Evolutionary conservation across 1,140 invertebrate species (phyloP).

Genomic region (Anthonomus grandis): DNA sequence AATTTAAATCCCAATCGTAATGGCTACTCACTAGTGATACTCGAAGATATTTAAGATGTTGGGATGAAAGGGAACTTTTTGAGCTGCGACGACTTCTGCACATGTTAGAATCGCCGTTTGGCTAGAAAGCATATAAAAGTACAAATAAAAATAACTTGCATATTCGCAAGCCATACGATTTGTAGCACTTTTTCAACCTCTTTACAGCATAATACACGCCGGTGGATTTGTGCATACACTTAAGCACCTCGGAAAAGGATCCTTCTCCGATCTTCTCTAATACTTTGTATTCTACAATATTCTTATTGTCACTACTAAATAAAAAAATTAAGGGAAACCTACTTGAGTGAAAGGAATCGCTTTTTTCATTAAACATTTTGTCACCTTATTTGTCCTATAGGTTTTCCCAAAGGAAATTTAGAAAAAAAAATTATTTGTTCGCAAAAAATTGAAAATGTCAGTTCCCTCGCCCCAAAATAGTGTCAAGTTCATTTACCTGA

Average conservation of each 20-base stretch:
- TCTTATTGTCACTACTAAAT: not conserved
- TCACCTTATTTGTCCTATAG: too few relatives aligned
- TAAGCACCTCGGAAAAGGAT: conserved; percentile 67
- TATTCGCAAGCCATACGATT: conserved; percentile 31
- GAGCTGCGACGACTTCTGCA: conserved; percentile 60
- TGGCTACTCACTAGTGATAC: conserved; percentile 61
- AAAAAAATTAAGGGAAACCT: not conserved
- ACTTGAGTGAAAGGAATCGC: conserved; percentile 13
- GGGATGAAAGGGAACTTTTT: conserved; percentile 56
- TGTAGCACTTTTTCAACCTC: conserved; percentile 61
- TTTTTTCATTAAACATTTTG: conserved; percentile 5
- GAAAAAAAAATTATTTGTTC: too few relatives aligned
- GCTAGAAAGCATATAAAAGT: conserved; percentile 44
- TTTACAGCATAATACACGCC: conserved; percentile 60
- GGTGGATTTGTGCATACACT: conserved; percentile 59
- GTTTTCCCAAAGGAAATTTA: too few relatives aligned
- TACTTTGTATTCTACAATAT: conserved; percentile 54
- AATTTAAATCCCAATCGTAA: conserved; percentile 31
- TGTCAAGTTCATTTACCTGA: too few relatives aligned
- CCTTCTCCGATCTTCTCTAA: conserved; percentile 63
- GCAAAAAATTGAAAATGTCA: too few relatives aligned
- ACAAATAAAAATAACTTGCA: not conserved
- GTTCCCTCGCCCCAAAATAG: too few relatives aligned
- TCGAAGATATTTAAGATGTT: conserved; percentile 63
- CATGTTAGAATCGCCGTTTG: conserved; percentile 56